phyloP scores from a whole-genome alignment of 1,140 invertebrate species.

The Camponotus vicinus region DNA sequence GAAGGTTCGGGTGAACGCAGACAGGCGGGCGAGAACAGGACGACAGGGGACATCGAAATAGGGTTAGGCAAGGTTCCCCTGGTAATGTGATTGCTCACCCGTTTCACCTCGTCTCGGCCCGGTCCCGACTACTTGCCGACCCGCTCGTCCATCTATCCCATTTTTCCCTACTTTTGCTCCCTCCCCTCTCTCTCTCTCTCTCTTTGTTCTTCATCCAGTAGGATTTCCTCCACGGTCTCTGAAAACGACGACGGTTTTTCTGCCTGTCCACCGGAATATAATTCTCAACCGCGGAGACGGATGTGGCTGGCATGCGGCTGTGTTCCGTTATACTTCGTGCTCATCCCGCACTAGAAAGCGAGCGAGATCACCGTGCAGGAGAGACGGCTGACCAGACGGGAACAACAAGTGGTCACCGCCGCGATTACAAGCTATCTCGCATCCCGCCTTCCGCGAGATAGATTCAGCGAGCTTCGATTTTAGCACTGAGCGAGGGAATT shows the following conservation, averaged over 20 bases:
- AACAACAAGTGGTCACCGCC: conserved; percentile 62
- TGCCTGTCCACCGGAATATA: conserved; percentile 37
- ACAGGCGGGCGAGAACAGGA: conserved; percentile 67
- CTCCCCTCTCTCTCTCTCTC: not conserved
- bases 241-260: conserved; percentile 54
- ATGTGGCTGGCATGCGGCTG: conserved; percentile 55
- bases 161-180: conserved; percentile 25
- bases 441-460: conserved; percentile 50
- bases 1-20: conserved; percentile 65
- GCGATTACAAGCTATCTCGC: conserved; percentile 49
- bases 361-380: conserved; percentile 55
- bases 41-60: conserved; percentile 78
- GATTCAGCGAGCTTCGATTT: conserved; percentile 47
- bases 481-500: conserved; percentile 15
- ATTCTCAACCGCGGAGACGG: conserved; percentile 57
- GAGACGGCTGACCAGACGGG: conserved; percentile 56
- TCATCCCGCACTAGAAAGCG: conserved; percentile 45
- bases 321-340: conserved; percentile 53
- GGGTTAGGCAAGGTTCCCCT: conserved; percentile 76
- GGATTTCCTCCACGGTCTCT: conserved; percentile 37
- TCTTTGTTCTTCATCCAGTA: conserved; percentile 26
- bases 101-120: conserved; percentile 78
- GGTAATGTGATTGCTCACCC: conserved; percentile 82
- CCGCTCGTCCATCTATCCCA: conserved; percentile 69
- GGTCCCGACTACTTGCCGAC: conserved; percentile 69